Percentiles rank a stretch among this genome's conserved stretches.
These are phyloP conservation scores for Pogonomyrmex barbatus DNA, from an alignment of 1,140 invertebrate species.

Conservation along the genomic window DNA sequence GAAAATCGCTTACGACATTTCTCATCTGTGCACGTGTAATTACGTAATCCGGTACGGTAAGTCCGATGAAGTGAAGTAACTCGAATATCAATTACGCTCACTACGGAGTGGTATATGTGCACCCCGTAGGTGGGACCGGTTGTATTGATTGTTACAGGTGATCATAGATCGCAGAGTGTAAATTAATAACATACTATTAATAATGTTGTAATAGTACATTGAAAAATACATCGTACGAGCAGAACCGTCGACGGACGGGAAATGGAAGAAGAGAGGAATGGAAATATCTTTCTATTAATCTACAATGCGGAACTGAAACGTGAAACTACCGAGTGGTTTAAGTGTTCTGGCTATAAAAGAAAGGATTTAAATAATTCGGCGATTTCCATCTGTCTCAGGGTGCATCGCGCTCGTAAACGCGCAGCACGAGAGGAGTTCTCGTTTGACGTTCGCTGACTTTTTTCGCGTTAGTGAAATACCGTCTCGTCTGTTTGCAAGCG, in stretches of 20 bases:
- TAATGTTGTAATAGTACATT: slow-evolving; percentile 36
- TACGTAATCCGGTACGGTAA: slow-evolving; percentile 45
- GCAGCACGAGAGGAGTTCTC: not conserved
- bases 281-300: slow-evolving; percentile 27
- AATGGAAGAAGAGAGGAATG: not conserved
- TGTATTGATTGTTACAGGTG: slow-evolving; percentile 50
- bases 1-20: slow-evolving; percentile 40
- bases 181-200: slow-evolving; percentile 23
- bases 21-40: not conserved
- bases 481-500: slow-evolving; percentile 27
- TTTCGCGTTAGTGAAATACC: slow-evolving; percentile 22
- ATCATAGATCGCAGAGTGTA: slow-evolving; percentile 2
- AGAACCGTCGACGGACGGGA: not conserved
- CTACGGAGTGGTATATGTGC: slow-evolving; percentile 36
- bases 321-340: slow-evolving; percentile 22
- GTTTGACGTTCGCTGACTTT: slow-evolving; percentile 2
- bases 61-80: slow-evolving; percentile 24
- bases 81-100: slow-evolving; percentile 42
- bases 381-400: slow-evolving; percentile 36
- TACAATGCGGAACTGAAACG: not conserved
- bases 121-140: slow-evolving; percentile 71
- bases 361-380: slow-evolving; percentile 58
- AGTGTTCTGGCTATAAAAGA: not conserved
- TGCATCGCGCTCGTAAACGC: not conserved
- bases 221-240: not conserved